Percentiles rank a stretch among this genome's conserved stretches.
Evolutionary conservation across 2,113 vertebrate genomes (phyloP).

Genomic region (Indicator maculatus): DNA sequence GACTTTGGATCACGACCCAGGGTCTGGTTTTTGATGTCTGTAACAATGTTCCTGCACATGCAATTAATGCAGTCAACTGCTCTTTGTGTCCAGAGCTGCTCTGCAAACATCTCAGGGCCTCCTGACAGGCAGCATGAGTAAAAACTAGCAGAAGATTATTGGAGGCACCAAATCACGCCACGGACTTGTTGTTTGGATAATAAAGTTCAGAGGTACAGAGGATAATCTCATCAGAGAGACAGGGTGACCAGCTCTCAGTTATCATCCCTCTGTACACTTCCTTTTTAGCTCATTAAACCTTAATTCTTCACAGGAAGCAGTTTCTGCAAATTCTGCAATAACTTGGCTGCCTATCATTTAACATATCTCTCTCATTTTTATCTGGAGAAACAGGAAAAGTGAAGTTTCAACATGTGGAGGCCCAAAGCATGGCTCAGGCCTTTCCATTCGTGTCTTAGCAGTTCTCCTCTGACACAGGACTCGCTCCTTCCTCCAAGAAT

Average conservation of each 20-base stretch:
- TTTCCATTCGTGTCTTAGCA: conserved; percentile 66
- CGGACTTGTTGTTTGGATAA: conserved; percentile 80
- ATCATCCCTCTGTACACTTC: conserved; percentile 78
- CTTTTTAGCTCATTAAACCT: conserved; percentile 83
- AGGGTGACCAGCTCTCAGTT: conserved; percentile 77
- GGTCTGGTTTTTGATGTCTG: background rate
- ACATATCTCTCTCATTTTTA: conserved; percentile 74
- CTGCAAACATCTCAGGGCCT: conserved; percentile 49
- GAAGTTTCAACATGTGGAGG: conserved; percentile 71
- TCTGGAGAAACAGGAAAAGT: conserved; percentile 82
- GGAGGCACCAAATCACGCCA: conserved; percentile 73
- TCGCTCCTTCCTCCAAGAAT: background rate
- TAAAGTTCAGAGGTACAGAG: conserved; percentile 81
- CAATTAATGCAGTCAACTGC: background rate
- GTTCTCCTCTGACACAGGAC: conserved; percentile 21
- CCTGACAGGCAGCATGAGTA: conserved; percentile 67
- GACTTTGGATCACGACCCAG: background rate
- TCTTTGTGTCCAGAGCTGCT: background rate
- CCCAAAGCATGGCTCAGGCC: conserved; percentile 74
- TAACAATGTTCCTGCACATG: background rate
- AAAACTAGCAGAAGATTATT: conserved; percentile 76
- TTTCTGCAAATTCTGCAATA: conserved; percentile 76
- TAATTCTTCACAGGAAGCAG: conserved; percentile 77
- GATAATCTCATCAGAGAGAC: conserved; percentile 79
- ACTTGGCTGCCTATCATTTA: conserved; percentile 74